Evolutionary conservation across 2,113 vertebrate genomes (phyloP), one percentile per base, ranked within the genome.

Genomic region (Vanacampus margaritifer): DNA sequence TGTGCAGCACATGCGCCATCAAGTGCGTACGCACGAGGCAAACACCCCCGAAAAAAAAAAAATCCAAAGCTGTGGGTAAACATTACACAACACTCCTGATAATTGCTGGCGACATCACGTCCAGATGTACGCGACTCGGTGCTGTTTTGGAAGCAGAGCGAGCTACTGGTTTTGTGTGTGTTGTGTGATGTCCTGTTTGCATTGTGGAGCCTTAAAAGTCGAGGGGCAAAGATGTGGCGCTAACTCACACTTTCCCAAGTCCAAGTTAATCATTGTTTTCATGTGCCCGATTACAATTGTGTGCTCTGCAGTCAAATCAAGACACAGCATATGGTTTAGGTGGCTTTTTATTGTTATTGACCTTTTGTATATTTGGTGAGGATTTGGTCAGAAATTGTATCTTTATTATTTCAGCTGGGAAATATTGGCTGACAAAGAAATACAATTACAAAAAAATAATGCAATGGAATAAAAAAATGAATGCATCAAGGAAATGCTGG

Each of bases 251-350:
- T 45, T 46, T 3, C 16, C 45, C 16, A 14, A 46, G 51, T 54
- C 23, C 13, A 26, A 54, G 23, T 83, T 89, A 91, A 92, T 90
- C 79, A 89, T 87, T 88, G 87, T 89, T 91, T 88, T 82, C 80
- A 84, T 88, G 83, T 78, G 72, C 63, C 81, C 88, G 86, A 90
- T 92, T 87, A 88, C 77, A 72, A 71, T 57, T 86, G 73, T 88
- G 77, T 82, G 78, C 76, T 67, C 73, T 58, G 59, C 53, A 85
- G 75, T 82, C 78, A 82, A 72, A 87, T 84, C 68, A 78, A 87
- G 79, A 74, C 48, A 32, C 45, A 72, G 46, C 77, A 74, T 37
- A 72, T 70, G 81, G 74, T 66, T 10, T 10, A 73, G 70, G 82
- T 54, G n/a, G 23, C 6, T 23, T 23, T 24, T 53, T 53, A 1